Evolutionary conservation across 2,888 invertebrate genomes (phyloP), one percentile per base, ranked within the genome.

Genomic region (Dicranocentrus wangi): DNA sequence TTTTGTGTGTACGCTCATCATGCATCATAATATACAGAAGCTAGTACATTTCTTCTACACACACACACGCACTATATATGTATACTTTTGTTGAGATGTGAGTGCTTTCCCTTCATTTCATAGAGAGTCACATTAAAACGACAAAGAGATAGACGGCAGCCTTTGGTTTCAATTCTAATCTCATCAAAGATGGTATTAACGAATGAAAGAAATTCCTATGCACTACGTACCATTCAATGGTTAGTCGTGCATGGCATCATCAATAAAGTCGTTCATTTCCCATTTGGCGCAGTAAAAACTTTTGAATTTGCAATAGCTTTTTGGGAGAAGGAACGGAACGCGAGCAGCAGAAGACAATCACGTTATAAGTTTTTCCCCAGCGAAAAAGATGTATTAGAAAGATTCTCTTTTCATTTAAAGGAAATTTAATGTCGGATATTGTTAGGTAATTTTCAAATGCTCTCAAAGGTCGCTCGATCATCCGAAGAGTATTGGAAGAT

Each of bases 111-210:
- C n/a, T 23, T 15, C n/a, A 23, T 19, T n/a, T 47, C 70, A 70
- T 65, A 51, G 55, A 65, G 27, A 28, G 63, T 55, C 28, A 55
- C 69, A 70, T 69, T 68, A 65, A 69, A 68, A 61, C 70, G 81
- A 76, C 63, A 69, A 70, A 42, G 65, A 75, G 81, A 68, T 61
- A 19, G 28, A 70, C 53, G 53, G 55, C 39, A 63, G 66, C 70
- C 65, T 76, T 79, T 72, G 80, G 81, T 84, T 84, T 84, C 84
- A 84, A 84, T 84, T 84, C 81, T 84, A 84, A 84, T 83, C 84
- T 83, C 84, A 84, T 84, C 84, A 84, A 81, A 78, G 82, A 78
- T 79, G 81, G 83, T 83, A 81, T 84, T 84, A 84, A 81, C 82
- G 82, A 84, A 84, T 84, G 81, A 79, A 70, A 79, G 81, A 70